These are phyloP conservation scores for Mareca penelope DNA, from an alignment of 2,797 vertebrate species.

Conservation along the genomic window DNA sequence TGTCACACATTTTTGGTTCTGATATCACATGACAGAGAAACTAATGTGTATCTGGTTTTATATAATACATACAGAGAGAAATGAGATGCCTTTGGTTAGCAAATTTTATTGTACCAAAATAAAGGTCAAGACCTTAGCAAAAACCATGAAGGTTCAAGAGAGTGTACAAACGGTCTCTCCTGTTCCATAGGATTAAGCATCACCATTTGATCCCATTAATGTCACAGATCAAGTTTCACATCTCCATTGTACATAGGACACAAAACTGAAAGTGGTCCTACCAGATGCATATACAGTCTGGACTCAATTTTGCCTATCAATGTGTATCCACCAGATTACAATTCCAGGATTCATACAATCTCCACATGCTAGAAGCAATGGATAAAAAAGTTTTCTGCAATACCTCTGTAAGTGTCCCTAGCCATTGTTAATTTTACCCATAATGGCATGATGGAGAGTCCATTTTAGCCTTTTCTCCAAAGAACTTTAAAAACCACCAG, in stretches of 20 bases:
- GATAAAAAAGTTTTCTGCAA: not conserved
- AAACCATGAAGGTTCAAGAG: not conserved
- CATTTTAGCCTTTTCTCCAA: not conserved
- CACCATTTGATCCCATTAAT: slow-evolving; percentile 30
- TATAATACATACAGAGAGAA: not conserved
- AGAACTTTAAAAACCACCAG: not conserved
- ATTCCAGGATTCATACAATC: not conserved
- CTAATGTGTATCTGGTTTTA: not conserved
- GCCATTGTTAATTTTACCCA: not conserved
- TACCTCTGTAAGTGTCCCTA: not conserved
- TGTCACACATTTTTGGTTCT: not conserved
- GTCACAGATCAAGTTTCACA: slow-evolving; percentile 9
- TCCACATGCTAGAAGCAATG: not conserved
- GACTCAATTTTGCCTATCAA: not conserved
- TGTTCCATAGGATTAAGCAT: slow-evolving; percentile 23
- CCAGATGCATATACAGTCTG: not conserved
- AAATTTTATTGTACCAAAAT: not conserved
- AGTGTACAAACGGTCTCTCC: not conserved
- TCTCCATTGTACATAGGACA: not conserved
- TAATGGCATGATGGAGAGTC: not conserved
- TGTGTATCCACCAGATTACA: not conserved
- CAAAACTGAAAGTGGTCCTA: not conserved
- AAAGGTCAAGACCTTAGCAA: slow-evolving; percentile 30
- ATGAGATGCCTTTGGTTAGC: slow-evolving; percentile 19
- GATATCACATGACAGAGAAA: not conserved